Evolutionary conservation across 2,113 vertebrate genomes (phyloP), one percentile per base, ranked within the genome.

Genomic region (Muscicapa adusta): DNA sequence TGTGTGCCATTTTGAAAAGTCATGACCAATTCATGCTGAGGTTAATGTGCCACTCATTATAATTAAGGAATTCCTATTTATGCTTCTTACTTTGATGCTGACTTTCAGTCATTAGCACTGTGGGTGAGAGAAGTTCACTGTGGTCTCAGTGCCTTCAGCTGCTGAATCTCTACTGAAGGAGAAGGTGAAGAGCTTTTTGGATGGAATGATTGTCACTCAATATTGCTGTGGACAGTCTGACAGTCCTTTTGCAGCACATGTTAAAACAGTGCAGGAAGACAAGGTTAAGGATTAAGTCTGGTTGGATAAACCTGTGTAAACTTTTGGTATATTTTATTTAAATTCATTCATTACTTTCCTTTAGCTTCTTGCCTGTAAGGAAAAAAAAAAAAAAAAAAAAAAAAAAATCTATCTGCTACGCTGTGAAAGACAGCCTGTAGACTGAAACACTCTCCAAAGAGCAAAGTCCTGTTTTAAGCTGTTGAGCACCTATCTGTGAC

Each of bases 1-100:
- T 20, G 1, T 75, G 53, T 93, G 54, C 50, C 82, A 50, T 85
- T 93, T 95, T 90, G 92, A 91, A 81, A 93, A 94, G 53, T 76
- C 93, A 38, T 33, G 78, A 79, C 62, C 85, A 78, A 96, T 94
- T 94, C 90, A 89, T 57, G 73, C 92, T 94, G 88, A 89, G 81
- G 78, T 88, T 93, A 95, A 85, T 79, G 85, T 90, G 74, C 66
- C 88, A 94, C 88, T 93, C 85, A 61, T 89, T 94, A 85, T 91
- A 91, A 94, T 96, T 85, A 93, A 94, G 79, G 70, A 90, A 96
- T 85, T 91, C 54, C 66, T 88, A 33, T 94, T 93, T 96, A 50
- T 95, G 62, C 33, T 58, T 76, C 66, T 82, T 78, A 6, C 74
- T 94, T 94, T 91, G 77, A 67, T 87, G 50, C 74, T 93, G 88